Percentiles rank a stretch among this genome's conserved stretches.
phyloP scores from a whole-genome alignment of 2,888 invertebrate species.

The Catocala nupta region DNA sequence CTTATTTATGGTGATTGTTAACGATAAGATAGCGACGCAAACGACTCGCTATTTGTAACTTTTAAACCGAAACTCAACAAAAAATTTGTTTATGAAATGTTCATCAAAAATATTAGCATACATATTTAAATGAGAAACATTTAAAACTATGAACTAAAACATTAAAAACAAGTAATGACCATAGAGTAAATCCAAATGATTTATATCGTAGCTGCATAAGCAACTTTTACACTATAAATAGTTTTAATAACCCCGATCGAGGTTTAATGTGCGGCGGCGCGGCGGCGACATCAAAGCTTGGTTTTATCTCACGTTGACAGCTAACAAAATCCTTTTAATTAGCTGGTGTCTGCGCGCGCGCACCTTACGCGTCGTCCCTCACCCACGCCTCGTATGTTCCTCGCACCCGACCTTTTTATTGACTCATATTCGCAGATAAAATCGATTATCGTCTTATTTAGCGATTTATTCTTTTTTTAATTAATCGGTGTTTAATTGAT shows the following conservation, averaged over 20 bases:
- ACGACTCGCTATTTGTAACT: too few relatives aligned
- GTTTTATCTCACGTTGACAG: constrained; percentile 83
- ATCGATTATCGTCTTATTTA: constrained; percentile 45
- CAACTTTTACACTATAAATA: constrained; percentile 50
- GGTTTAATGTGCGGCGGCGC: constrained; percentile 56
- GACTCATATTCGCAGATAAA: constrained; percentile 55
- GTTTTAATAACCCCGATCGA: constrained; percentile 51
- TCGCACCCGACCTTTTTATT: constrained; percentile 58
- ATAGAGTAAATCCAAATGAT: constrained; percentile 43
- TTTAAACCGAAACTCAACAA: not conserved
- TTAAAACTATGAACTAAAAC: constrained; percentile 27
- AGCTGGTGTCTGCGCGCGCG: constrained; percentile 64
- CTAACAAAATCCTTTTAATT: constrained; percentile 87
- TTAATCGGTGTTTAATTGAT: constrained; percentile 36
- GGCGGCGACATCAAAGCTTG: constrained; percentile 75
- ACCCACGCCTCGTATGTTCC: constrained; percentile 63
- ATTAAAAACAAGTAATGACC: constrained; percentile 34
- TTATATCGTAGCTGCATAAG: constrained; percentile 44
- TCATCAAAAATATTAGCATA: constrained; percentile 8
- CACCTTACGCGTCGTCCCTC: constrained; percentile 56
- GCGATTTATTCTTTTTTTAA: constrained; percentile 17
- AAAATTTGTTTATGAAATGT: constrained; percentile 1
- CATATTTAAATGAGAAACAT: constrained; percentile 19
- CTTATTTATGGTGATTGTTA: too few relatives aligned
- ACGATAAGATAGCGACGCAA: too few relatives aligned